Evolutionary conservation across 2,797 vertebrate species (phyloP).

Genomic region (Tadarida brasiliensis): DNA sequence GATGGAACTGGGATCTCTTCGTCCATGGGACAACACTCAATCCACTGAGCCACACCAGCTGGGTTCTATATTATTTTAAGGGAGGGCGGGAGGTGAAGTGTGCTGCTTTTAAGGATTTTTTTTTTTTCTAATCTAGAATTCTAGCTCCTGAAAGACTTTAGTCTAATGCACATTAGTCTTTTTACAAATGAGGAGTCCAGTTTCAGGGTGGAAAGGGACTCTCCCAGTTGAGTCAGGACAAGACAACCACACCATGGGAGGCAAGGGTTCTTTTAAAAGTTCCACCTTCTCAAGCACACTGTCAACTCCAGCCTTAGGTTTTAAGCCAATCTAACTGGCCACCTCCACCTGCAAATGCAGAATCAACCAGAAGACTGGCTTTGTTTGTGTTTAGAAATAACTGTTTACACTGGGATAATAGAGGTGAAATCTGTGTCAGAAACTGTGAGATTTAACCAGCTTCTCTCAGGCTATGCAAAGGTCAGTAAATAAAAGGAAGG

Average conservation of each 20-base stretch:
- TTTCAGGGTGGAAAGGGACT: neutral
- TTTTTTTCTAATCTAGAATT: neutral
- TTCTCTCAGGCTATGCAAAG: neutral
- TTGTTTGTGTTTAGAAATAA: neutral
- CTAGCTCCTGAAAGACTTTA: neutral
- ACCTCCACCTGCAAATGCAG: neutral
- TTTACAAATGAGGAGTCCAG: constrained; percentile 29
- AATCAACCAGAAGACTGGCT: neutral
- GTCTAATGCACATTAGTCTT: neutral
- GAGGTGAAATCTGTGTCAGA: neutral
- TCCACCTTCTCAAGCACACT: neutral
- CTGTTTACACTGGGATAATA: neutral
- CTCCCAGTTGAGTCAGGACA: neutral
- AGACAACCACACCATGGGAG: neutral
- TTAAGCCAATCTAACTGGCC: neutral
- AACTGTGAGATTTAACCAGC: neutral
- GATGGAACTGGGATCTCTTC: no score
- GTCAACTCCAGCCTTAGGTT: neutral
- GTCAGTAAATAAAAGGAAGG: neutral
- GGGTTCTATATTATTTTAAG: neutral
- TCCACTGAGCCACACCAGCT: no score
- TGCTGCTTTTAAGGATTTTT: constrained; percentile 22
- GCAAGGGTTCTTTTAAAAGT: neutral
- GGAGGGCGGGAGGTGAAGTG: neutral
- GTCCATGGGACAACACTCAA: no score